Evolutionary conservation across 2,113 vertebrate species (phyloP).

Genomic region (Tupaia chinensis): DNA sequence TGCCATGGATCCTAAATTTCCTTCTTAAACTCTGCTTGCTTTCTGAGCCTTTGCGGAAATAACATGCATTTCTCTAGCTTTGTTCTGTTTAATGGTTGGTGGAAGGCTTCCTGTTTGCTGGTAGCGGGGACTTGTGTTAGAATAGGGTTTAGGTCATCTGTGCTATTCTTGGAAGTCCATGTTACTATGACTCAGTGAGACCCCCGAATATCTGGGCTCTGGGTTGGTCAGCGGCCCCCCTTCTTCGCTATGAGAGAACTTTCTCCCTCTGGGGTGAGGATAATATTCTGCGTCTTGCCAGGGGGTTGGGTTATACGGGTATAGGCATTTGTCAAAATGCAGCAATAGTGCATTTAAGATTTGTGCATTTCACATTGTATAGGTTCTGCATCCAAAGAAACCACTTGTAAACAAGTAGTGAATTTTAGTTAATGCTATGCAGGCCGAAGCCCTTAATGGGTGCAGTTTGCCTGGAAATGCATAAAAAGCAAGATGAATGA

Average conservation of each 20-base stretch:
- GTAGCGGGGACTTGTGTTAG: not conserved
- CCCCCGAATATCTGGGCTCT: not conserved
- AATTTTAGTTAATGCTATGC: not conserved
- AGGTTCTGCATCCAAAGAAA: conserved; percentile 7
- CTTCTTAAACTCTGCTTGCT: conserved; percentile 36
- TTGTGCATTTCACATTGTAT: conserved; percentile 18
- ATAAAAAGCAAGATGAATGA: not conserved
- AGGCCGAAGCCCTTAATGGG: not conserved
- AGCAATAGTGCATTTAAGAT: not conserved
- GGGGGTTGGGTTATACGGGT: not conserved
- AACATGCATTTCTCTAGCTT: not conserved
- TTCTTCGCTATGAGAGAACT: not conserved
- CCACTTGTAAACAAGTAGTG: not conserved
- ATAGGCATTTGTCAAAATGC: not conserved
- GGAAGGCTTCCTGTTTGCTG: not conserved
- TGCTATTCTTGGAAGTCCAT: not conserved
- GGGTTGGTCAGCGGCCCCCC: not conserved
- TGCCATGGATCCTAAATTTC: not conserved
- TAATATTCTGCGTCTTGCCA: not conserved
- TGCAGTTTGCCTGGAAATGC: conserved; percentile 35
- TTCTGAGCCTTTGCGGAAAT: conserved; percentile 1
- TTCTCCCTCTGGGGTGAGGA: not conserved
- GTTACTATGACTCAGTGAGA: not conserved
- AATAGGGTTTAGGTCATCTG: not conserved
- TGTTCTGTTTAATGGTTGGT: not conserved